Evolutionary conservation across 2,888 invertebrate genomes (phyloP).

Genomic region (Encarsia formosa): DNA sequence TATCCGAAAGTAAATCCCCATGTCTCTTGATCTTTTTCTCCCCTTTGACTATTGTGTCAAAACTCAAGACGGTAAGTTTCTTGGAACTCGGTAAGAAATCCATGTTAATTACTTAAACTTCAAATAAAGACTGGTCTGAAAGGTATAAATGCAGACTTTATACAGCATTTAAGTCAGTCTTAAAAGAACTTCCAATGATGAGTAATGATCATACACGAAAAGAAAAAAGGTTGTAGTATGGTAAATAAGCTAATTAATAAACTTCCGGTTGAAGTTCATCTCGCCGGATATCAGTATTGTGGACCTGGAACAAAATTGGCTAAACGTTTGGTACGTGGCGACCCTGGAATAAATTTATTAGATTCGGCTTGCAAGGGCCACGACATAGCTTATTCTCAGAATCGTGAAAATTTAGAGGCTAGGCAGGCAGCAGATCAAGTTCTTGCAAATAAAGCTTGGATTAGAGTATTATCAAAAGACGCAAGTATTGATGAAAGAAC

Average conservation of each 20-base stretch:
- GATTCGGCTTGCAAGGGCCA: neutral
- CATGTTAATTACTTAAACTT: neutral
- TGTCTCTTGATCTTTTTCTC: neutral
- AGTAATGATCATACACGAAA: neutral
- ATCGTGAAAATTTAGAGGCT: neutral
- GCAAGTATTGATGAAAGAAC: neutral
- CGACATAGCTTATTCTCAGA: neutral
- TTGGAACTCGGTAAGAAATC: neutral
- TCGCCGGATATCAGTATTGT: neutral
- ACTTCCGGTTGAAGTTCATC: neutral
- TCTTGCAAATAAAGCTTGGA: neutral
- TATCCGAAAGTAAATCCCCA: slow-evolving; percentile 21
- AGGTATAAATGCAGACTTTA: neutral
- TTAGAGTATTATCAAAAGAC: neutral
- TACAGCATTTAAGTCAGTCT: neutral
- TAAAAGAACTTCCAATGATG: neutral
- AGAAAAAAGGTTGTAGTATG: neutral
- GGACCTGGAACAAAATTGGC: slow-evolving; percentile 29
- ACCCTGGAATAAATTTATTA: neutral
- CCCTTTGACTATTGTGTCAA: neutral
- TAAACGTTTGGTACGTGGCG: slow-evolving; percentile 29
- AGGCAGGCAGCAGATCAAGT: neutral
- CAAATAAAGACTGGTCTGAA: neutral
- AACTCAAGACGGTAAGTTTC: neutral
- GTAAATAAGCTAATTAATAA: neutral